Conservation (phyloP, 1,140 invertebrate genomes). For the Stegodyphus mimosarum region DNA sequence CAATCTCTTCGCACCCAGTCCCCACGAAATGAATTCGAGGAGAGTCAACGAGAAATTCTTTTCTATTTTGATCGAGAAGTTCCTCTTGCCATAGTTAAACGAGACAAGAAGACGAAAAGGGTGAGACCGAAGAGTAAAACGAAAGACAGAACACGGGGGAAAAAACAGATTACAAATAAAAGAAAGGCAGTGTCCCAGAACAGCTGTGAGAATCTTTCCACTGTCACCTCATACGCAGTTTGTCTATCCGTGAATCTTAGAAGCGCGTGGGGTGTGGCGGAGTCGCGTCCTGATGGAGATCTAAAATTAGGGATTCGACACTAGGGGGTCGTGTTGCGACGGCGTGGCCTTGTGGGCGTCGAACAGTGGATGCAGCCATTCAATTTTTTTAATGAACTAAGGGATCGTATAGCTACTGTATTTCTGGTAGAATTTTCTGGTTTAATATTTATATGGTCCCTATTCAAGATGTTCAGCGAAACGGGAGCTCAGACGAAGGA, state of each 20-base stretch:
- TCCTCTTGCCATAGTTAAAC: neutral
- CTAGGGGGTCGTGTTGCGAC: neutral
- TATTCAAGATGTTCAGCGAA: too few relatives aligned
- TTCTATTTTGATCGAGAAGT: neutral
- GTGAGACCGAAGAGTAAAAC: neutral
- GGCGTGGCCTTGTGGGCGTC: neutral
- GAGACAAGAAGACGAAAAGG: neutral
- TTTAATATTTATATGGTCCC: too few relatives aligned
- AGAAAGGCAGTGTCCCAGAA: neutral
- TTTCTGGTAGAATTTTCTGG: too few relatives aligned
- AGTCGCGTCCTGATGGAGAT: neutral
- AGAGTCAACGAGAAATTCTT: neutral
- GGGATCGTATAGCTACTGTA: too few relatives aligned
- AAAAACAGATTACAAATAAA: neutral
- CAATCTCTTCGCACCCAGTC: neutral
- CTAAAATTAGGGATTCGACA: constrained; percentile 10
- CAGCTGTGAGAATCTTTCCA: neutral
- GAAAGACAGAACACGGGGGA: neutral
- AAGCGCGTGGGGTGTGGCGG: too few relatives aligned
- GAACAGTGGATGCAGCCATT: neutral
- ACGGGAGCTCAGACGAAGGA: too few relatives aligned
- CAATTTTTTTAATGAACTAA: too few relatives aligned
- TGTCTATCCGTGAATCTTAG: neutral
- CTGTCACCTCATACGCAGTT: constrained; percentile 3
- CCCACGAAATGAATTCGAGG: neutral